Evolutionary conservation across 2,888 invertebrate species (phyloP), one percentile per base, ranked within the genome.

Genomic region (Morpho helenor): DNA sequence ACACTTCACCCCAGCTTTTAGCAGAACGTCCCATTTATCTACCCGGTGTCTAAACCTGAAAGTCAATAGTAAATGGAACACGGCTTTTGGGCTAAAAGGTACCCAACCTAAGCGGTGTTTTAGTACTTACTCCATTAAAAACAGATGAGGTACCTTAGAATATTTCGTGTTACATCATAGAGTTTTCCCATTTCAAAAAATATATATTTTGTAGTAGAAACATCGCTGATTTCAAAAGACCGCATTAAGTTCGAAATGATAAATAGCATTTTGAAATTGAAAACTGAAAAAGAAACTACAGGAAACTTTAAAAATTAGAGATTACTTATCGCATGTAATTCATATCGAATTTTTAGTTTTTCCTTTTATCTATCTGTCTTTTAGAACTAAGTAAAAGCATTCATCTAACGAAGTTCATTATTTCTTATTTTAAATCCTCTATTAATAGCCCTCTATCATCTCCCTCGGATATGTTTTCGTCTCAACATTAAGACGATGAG

Each of bases 401-500:
- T 31, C 3, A 31, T 31, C 31, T 5, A 45, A 49, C 50, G 22
- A 22, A 45, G 49, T 31, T 63, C 59, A 61, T 63, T 61, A 63
- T 57, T 52, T 57, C 57, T 49, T 43, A 61, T 64, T 62, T 61
- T 65, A 63, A 67, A 67, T 66, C 63, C 60, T 58, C 65, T 60
- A 69, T 70, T 75, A 76, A 69, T 69, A 75, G 66, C 71, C 66
- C 68, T 78, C 75, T 75, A 77, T 81, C 77, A 73, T 65, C 57
- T 64, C 47, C 59, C 71, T 63, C 64, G 69, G 70, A 69, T 75
- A 77, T 77, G 70, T 76, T 78, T 76, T 74, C 74, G 74, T 74
- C 73, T 71, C 75, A 72, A 75, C 82, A 77, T 79, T 79, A 82
- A 80, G 80, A 79, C 78, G 80, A 79, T 79, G 82, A 83, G 80